Conservation (phyloP, 2,888 invertebrate genomes). For the Drosophila kuntzei region DNA sequence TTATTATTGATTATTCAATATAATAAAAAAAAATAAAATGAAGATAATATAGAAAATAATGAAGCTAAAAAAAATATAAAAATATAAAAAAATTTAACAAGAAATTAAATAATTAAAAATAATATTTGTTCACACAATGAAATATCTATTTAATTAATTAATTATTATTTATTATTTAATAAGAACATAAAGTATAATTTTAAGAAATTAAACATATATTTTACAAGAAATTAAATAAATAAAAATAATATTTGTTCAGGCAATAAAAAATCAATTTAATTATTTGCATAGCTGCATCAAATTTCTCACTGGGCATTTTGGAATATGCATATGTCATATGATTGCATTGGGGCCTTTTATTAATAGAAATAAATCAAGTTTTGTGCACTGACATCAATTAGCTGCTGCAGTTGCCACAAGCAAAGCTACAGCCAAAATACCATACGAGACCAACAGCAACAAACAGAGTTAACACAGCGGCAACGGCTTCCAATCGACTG, state of each 20-base stretch:
- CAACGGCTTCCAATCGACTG: conserved; percentile 48
- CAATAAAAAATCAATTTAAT: neutral
- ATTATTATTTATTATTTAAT: too few relatives aligned
- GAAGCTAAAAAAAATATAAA: neutral
- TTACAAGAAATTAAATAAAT: neutral
- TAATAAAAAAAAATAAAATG: neutral
- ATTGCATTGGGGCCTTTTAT: conserved; percentile 71
- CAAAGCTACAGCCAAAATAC: conserved; percentile 25
- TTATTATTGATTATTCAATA: neutral
- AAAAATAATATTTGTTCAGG: neutral
- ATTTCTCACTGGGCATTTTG: conserved; percentile 45
- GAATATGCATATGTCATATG: conserved; percentile 26
- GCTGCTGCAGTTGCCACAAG: conserved; percentile 54
- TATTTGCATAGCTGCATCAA: neutral
- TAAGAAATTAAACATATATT: too few relatives aligned
- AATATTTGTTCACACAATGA: too few relatives aligned
- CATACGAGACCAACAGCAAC: conserved; percentile 2
- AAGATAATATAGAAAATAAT: too few relatives aligned
- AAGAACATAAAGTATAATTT: too few relatives aligned
- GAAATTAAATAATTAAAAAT: too few relatives aligned
- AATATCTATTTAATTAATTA: too few relatives aligned
- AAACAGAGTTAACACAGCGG: conserved; percentile 11
- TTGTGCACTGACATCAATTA: conserved; percentile 80
- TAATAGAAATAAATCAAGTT: conserved; percentile 82
- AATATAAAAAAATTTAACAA: too few relatives aligned